Base-by-base conservation (phyloP, 2,888 invertebrate genomes). In the Platycheirus albimanus region DNA sequence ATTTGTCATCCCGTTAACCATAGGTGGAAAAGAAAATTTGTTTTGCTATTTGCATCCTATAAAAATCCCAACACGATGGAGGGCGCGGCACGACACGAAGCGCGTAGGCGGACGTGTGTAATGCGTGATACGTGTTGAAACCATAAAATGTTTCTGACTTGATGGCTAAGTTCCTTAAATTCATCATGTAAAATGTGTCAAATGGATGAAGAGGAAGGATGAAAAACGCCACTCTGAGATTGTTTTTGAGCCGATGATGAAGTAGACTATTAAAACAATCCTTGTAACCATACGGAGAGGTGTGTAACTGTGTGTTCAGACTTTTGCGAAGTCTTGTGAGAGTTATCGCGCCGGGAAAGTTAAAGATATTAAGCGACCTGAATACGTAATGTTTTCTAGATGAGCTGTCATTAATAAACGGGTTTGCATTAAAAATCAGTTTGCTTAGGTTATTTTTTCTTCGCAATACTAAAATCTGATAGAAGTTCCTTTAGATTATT, bases 1-100 rank as follows among this genome's bases (percentile, higher is more conserved):
- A 83, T 83, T 77, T 83, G 67, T 19, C 67, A 63, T 64, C 30
- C 51, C 77, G 67, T 83, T 71, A 83, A 83, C 77, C 77, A 83
- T 66, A 63, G 67, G 47, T 52, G 67, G 30, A 17, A 54, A 49
- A 64, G 63, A 49, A 69, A 83, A 83, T 77, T 69, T 77, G 66
- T 72, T 83, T 83, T 77, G 49, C 77, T 77, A 77, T 81, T 81
- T 81, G 81, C 81, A 81, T 81, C 69, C 61, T 66, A 30, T n/a
- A 0, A 51, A 28, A 4, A 30, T 3, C 13, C 8, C 3, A 63
- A n/a, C n/a, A n/a, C n/a, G n/a, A n/a, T n/a, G n/a, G n/a, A n/a
- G n/a, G n/a, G n/a, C n/a, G n/a, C n/a, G n/a, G n/a, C n/a, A n/a
- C n/a, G n/a, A n/a, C 70, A 43, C 45, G 58, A 56, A 24, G 24